phyloP scores from a whole-genome alignment of 37 sponge, comb jelly and placozoan species.

The Corticium candelabrum region DNA sequence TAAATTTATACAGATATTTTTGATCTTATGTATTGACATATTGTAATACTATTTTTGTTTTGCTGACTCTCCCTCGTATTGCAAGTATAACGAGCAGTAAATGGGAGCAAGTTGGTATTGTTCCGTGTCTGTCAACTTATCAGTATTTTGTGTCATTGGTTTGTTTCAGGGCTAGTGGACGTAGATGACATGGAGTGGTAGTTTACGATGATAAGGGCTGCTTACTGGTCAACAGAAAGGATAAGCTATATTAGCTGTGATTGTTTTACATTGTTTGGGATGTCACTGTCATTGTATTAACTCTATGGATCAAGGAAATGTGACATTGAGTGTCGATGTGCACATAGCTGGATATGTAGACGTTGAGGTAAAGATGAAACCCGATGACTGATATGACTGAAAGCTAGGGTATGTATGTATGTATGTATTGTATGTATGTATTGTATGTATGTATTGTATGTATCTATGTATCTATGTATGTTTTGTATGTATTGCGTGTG shows the following conservation, averaged over 20 bases:
- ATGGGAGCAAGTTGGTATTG: too few species aligned
- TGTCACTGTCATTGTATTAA: background rate
- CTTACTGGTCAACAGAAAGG: background rate
- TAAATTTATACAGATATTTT: too few species aligned
- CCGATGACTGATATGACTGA: background rate
- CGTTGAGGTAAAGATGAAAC: background rate
- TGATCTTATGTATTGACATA: too few species aligned
- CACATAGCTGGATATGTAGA: background rate
- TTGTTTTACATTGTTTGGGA: background rate
- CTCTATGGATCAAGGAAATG: slow-evolving; percentile 11
- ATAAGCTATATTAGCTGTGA: background rate
- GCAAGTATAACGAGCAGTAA: too few species aligned
- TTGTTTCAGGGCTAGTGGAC: too few species aligned
- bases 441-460: slow-evolving; percentile 11
- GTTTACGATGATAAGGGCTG: background rate
- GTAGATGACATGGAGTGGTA: background rate
- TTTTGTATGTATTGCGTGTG: too few species aligned
- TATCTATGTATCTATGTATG: slow-evolving; percentile 10
- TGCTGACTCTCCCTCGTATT: too few species aligned
- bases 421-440: too few species aligned
- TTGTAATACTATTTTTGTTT: too few species aligned
- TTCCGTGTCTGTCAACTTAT: too few species aligned
- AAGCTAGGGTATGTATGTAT: too few species aligned
- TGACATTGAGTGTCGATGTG: slow-evolving; percentile 15
- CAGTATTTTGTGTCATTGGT: too few species aligned